Evolutionary conservation across 2,888 invertebrate genomes (phyloP).

Genomic region (Eucera pruinosa): DNA sequence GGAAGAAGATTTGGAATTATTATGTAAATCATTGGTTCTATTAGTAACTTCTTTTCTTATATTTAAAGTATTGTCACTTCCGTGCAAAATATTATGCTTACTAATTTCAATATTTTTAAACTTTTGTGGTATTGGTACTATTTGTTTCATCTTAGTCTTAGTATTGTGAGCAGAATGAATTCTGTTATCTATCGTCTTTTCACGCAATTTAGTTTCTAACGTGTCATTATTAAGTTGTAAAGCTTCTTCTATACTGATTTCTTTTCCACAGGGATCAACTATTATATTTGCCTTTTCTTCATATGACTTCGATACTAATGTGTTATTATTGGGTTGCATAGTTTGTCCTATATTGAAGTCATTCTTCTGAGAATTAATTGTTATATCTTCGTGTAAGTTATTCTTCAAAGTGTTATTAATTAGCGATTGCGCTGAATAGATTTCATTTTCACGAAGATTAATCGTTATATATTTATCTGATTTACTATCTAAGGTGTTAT

Average conservation of each 20-base stretch:
- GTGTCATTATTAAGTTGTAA: background rate
- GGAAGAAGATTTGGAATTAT: slow-evolving; percentile 48
- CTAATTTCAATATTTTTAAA: slow-evolving; percentile 12
- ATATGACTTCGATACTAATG: background rate
- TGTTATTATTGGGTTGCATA: background rate
- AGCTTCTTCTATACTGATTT: background rate
- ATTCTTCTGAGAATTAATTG: background rate
- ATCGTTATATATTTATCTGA: background rate
- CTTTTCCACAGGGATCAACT: background rate
- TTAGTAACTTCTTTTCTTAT: slow-evolving; percentile 8
- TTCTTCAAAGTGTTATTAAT: background rate
- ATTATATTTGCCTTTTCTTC: background rate
- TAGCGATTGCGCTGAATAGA: background rate
- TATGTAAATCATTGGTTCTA: background rate
- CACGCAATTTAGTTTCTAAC: background rate
- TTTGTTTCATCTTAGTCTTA: background rate
- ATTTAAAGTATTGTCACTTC: slow-evolving; percentile 55
- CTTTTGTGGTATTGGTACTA: background rate
- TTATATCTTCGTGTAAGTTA: no score
- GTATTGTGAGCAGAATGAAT: slow-evolving; percentile 17
- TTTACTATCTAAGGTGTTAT: background rate
- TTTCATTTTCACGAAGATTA: background rate
- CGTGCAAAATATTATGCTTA: slow-evolving; percentile 13
- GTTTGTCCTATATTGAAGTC: background rate
- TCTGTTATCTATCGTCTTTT: background rate